Percentiles rank a stretch among this genome's conserved stretches.
Evolutionary conservation across 2,113 vertebrate species (phyloP).

Genomic region (Isichthys henryi): DNA sequence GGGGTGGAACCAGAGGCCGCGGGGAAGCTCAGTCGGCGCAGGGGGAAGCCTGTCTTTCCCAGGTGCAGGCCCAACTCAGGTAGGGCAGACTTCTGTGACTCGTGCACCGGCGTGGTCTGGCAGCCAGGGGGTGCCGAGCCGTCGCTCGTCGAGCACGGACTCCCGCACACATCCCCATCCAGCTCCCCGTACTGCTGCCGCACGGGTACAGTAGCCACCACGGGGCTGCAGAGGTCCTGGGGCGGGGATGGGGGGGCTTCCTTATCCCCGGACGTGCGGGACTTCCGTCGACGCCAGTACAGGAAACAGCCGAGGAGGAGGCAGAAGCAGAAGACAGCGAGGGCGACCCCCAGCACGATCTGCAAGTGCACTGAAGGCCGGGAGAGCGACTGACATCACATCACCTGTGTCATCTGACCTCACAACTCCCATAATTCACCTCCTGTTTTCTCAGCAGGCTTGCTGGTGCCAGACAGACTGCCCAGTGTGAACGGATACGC

Average conservation of each 20-base stretch:
- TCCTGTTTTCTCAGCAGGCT: neutral
- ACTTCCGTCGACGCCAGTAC: constrained; percentile 52
- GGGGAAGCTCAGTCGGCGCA: constrained; percentile 44
- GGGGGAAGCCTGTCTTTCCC: constrained; percentile 25
- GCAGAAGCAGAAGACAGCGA: constrained; percentile 65
- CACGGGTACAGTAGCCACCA: constrained; percentile 41
- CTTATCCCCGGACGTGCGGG: constrained; percentile 33
- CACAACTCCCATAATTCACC: neutral
- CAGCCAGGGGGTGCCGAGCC: constrained; percentile 50
- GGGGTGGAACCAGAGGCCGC: constrained; percentile 24
- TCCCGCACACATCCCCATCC: constrained; percentile 54
- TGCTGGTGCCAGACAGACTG: neutral
- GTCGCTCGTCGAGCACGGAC: constrained; percentile 36
- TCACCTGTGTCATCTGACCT: constrained; percentile 2
- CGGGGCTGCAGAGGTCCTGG: constrained; percentile 22
- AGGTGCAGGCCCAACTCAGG: constrained; percentile 30
- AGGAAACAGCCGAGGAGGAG: constrained; percentile 62
- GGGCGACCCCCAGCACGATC: constrained; percentile 56
- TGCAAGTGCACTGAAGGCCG: constrained; percentile 57
- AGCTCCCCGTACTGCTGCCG: constrained; percentile 56
- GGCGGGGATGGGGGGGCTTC: constrained; percentile 41
- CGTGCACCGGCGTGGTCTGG: constrained; percentile 35
- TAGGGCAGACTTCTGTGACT: constrained; percentile 26
- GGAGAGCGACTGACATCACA: constrained; percentile 15
- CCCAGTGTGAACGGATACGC: neutral